Percentiles rank a stretch among this genome's conserved stretches.
These are phyloP conservation scores for Perizoma affinitatum DNA, from an alignment of 2,888 invertebrate genomes.

Conservation along the genomic window DNA sequence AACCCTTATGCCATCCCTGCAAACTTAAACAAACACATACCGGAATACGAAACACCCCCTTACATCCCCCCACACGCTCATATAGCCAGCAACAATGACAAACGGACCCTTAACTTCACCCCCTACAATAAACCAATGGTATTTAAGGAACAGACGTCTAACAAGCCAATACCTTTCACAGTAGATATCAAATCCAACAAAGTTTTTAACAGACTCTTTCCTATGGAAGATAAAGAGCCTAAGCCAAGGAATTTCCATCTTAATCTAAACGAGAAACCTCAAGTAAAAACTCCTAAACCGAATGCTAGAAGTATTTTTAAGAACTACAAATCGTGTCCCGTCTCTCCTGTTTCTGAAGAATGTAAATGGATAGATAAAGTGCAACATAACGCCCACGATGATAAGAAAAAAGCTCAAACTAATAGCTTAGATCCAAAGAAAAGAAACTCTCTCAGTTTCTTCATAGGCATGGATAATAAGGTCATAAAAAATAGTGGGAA, in stretches of 20 bases:
- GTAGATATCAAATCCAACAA: constrained; percentile 73
- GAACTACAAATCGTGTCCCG: constrained; percentile 90
- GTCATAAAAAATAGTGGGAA: constrained; percentile 75
- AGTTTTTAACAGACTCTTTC: constrained; percentile 73
- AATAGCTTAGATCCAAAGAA: constrained; percentile 78
- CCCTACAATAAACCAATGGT: constrained; percentile 61
- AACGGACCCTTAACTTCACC: constrained; percentile 52
- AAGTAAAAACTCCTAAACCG: constrained; percentile 62
- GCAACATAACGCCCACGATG: constrained; percentile 52
- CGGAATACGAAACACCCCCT: constrained; percentile 67
- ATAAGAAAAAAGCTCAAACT: constrained; percentile 46
- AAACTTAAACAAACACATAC: constrained; percentile 73
- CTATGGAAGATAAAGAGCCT: constrained; percentile 52
- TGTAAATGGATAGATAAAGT: constrained; percentile 85
- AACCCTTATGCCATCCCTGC: constrained; percentile 82
- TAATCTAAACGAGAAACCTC: constrained; percentile 69
- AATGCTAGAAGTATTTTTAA: constrained; percentile 84
- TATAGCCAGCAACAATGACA: constrained; percentile 49
- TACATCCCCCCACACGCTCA: constrained; percentile 78
- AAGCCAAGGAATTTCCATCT: constrained; percentile 73
- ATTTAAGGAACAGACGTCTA: constrained; percentile 63
- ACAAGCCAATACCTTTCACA: constrained; percentile 64
- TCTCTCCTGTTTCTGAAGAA: constrained; percentile 92
- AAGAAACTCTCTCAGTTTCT: constrained; percentile 86
- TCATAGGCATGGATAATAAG: constrained; percentile 84